phyloP scores from a whole-genome alignment of 2,888 invertebrate species.

The Cryptophagus acutangulus region DNA sequence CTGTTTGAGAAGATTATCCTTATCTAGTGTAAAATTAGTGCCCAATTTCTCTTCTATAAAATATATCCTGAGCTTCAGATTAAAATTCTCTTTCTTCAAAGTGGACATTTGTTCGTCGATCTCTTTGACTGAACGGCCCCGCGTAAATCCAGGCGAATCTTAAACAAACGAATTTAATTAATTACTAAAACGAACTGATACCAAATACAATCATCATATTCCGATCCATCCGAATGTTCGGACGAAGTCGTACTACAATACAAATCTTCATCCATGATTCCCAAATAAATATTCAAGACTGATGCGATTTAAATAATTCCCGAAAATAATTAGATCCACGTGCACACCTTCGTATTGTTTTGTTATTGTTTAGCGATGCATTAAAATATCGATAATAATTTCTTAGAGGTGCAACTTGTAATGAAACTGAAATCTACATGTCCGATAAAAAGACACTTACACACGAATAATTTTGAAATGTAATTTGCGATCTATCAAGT shows the following conservation, averaged over 20 bases:
- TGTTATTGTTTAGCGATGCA: slow-evolving; percentile 12
- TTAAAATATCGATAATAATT: slow-evolving; percentile 1
- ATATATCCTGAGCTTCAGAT: slow-evolving; percentile 84
- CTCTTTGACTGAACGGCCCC: slow-evolving; percentile 74
- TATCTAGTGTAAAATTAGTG: slow-evolving; percentile 58
- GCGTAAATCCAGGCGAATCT: slow-evolving; percentile 20
- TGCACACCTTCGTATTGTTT: slow-evolving; percentile 16
- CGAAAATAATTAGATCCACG: no score
- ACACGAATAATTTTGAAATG: no score
- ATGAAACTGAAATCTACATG: no score
- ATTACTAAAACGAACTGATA: no score
- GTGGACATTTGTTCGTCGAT: slow-evolving; percentile 80
- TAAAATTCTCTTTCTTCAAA: slow-evolving; percentile 87
- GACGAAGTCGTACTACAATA: no score
- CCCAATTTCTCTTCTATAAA: slow-evolving; percentile 82
- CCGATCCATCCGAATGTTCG: no score
- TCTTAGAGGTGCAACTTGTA: no score
- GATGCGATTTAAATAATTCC: no score
- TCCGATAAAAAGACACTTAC: no score
- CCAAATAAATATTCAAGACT: slow-evolving; percentile 24
- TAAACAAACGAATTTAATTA: slow-evolving; percentile 5
- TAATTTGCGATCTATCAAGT: no score
- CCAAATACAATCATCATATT: no score
- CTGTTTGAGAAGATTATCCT: slow-evolving; percentile 63
- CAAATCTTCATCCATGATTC: slow-evolving; percentile 2